These are phyloP conservation scores for Parotia lawesii DNA, from an alignment of 2,113 vertebrate species.

Conservation along the genomic window DNA sequence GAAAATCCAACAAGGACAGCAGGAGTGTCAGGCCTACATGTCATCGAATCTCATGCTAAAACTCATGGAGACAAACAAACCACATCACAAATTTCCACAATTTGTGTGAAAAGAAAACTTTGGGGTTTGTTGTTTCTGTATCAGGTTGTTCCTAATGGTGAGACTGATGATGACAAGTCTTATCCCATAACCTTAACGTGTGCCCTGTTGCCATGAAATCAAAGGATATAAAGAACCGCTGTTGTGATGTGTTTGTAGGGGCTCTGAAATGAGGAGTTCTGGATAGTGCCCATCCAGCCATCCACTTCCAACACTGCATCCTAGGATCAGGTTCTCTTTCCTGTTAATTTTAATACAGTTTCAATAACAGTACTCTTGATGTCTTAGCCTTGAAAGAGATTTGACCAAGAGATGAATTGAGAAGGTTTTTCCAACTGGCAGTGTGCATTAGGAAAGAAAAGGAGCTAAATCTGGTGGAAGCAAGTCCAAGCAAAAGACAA, in stretches of 20 bases:
- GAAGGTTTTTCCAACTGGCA: background rate
- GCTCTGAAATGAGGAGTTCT: background rate
- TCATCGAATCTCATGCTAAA: background rate
- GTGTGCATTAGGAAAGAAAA: background rate
- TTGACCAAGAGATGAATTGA: background rate
- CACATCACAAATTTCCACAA: background rate
- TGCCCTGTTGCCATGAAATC: background rate
- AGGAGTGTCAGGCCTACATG: background rate
- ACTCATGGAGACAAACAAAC: background rate
- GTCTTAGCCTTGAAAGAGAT: background rate
- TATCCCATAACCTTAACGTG: background rate
- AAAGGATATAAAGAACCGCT: background rate
- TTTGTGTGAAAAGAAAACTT: background rate
- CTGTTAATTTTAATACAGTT: background rate
- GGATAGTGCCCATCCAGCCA: background rate
- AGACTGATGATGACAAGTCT: background rate
- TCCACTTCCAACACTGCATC: background rate
- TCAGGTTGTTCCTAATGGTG: background rate
- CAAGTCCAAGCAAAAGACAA: background rate
- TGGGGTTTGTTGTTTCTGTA: background rate
- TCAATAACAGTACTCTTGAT: background rate
- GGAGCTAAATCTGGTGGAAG: background rate
- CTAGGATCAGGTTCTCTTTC: background rate
- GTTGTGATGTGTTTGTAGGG: fast-evolving
- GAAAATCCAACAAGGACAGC: background rate